Evolutionary conservation across 2,888 invertebrate genomes (phyloP), one percentile per base, ranked within the genome.

Genomic region (Plebejus argus): DNA sequence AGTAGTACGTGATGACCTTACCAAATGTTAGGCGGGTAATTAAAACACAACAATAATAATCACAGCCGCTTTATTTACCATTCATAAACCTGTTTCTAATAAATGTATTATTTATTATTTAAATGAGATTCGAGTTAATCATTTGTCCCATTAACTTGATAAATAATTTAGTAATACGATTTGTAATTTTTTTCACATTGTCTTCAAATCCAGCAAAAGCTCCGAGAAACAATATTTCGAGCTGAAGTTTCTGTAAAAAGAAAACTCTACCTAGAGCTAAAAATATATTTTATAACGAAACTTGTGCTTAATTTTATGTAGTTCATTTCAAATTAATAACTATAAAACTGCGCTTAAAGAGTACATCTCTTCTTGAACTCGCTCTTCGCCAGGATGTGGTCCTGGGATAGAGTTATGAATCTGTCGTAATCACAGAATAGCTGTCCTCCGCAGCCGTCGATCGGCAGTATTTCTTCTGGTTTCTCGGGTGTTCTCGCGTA

Each of bases 341-440:
- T 33, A 66, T 28, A 61, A 12, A 8, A 66, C 28, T 33, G 66
- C 3, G 66, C 15, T 66, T 66, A 66, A 6, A 61, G 70, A 10
- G 72, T 33, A 76, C 83, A 83, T 77, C 79, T 79, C n/a, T 76
- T 77, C 15, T 81, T 82, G 79, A 85, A 89, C 58, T 91, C 89
- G 56, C 85, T 84, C 45, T 83, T 81, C 0, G 89, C 82, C 83
- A 86, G 84, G 6, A 86, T 76, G 33, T 86, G 79, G 39, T 90
- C 87, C 80, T 88, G 84, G 10, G 90, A 90, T 18, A 95, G 85
- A 8, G 82, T 81, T 10, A 90, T 82, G 82, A 95, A 95, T 61
- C 87, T 89, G 15, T 94, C 89, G 77, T 95, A 91, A 72, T 94
- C 93, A 82, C 95, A 96, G 10, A 93, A 83, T 4, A 83, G 78